phyloP scores from a whole-genome alignment of 1,140 invertebrate species.

The Drepana arcuata region DNA sequence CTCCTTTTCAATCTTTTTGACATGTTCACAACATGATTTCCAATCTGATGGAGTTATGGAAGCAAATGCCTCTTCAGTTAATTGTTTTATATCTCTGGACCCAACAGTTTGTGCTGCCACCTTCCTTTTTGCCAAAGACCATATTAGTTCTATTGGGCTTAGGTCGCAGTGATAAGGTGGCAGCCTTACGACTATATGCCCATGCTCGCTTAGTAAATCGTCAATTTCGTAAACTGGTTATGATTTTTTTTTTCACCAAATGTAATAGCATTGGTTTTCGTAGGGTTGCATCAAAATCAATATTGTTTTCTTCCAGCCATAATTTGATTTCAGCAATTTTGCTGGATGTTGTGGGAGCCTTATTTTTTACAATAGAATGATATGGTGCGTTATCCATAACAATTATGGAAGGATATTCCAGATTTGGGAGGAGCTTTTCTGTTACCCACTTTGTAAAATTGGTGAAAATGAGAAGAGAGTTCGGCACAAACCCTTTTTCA shows the following conservation, averaged over 20 bases:
- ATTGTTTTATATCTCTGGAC: background rate
- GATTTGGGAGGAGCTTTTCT: conserved; percentile 7
- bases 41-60: background rate
- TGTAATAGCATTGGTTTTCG: background rate
- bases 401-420: background rate
- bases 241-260: conserved; percentile 2
- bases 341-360: background rate
- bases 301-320: background rate
- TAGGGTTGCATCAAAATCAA: background rate
- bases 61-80: background rate
- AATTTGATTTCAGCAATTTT: background rate
- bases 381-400: background rate
- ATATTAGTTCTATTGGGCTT: conserved; percentile 1
- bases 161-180: conserved; percentile 3
- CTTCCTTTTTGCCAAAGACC: background rate
- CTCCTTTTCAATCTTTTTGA: background rate
- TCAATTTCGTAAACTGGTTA: background rate
- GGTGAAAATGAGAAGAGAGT: conserved; percentile 13
- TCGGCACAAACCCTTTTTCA: conserved; percentile 15
- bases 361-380: background rate
- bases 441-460: conserved; percentile 20
- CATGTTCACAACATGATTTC: background rate
- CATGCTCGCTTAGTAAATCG: background rate
- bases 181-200: conserved; percentile 1
- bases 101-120: conserved; percentile 1